Evolutionary conservation across 1,140 invertebrate genomes (phyloP).

Genomic region (Drosophila sechellia): DNA sequence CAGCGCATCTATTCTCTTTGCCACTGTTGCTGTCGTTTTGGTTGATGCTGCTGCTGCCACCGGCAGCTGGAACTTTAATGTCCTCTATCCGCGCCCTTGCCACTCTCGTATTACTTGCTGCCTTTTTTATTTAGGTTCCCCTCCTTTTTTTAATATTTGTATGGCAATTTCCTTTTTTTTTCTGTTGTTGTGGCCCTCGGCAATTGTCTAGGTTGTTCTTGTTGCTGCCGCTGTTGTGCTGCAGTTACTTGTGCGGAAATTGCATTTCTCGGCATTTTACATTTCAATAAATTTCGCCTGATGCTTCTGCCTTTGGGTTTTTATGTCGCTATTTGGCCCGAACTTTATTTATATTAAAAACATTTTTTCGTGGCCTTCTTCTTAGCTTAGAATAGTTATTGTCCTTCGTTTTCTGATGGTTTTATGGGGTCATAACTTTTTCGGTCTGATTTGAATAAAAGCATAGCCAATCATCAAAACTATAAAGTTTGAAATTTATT

Average conservation of each 20-base stretch:
- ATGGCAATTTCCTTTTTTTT: conserved; percentile 26
- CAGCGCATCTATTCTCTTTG: conserved; percentile 35
- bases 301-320: conserved; percentile 44
- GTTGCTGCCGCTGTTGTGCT: conserved; percentile 32
- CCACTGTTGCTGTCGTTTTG: conserved; percentile 18
- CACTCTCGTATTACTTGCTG: conserved; percentile 10
- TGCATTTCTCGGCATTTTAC: conserved; percentile 79
- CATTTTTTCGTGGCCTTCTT: conserved; percentile 4
- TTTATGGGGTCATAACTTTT: conserved; percentile 54
- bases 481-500: no score
- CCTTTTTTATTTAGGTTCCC: conserved; percentile 19
- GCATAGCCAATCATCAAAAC: no score
- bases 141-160: conserved; percentile 8
- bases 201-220: conserved; percentile 41
- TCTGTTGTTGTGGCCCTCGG: conserved; percentile 47
- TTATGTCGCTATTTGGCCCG: conserved; percentile 53
- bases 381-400: conserved; percentile 46
- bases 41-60: conserved; percentile 12
- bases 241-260: conserved; percentile 69
- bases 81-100: conserved; percentile 41
- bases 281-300: conserved; percentile 72
- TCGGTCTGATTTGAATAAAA: not conserved
- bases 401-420: not conserved
- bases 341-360: conserved; percentile 72
- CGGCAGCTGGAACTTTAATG: conserved; percentile 61